phyloP scores from a whole-genome alignment of 2,888 invertebrate genomes.

The Dryobota labecula region DNA sequence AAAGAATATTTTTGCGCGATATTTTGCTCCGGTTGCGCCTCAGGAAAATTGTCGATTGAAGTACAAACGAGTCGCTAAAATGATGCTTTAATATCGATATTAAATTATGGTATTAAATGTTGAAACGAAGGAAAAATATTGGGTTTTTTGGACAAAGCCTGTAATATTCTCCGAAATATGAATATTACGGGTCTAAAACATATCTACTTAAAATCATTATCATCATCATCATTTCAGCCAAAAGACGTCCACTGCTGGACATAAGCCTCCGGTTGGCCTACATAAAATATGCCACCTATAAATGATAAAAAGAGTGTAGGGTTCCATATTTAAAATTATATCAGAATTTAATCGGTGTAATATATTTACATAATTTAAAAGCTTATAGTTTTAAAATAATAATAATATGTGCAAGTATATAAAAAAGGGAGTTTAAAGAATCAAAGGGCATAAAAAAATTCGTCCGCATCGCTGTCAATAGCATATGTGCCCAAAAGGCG shows the following conservation, averaged over 20 bases:
- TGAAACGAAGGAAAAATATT: neutral
- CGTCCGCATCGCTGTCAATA: too few species aligned
- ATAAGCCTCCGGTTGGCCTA: too few species aligned
- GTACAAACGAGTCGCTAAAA: conserved; percentile 54
- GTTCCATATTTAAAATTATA: neutral
- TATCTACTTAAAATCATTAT: neutral
- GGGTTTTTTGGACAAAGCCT: neutral
- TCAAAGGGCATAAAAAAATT: too few species aligned
- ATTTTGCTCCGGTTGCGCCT: conserved; percentile 71
- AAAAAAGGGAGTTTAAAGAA: too few species aligned
- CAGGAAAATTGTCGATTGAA: conserved; percentile 71
- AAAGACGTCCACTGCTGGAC: too few species aligned
- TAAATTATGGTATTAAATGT: conserved; percentile 14
- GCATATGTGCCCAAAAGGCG: too few species aligned
- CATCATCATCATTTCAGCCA: too few species aligned
- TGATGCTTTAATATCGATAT: conserved; percentile 36
- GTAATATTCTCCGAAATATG: neutral
- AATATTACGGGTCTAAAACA: too few species aligned
- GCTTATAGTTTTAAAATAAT: too few species aligned
- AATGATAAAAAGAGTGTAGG: neutral
- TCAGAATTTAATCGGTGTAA: too few species aligned
- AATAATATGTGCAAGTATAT: too few species aligned
- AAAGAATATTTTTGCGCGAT: conserved; percentile 67
- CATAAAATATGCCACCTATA: neutral
- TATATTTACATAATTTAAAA: too few species aligned